Evolutionary conservation across 2,113 vertebrate genomes (phyloP).

Genomic region (Pelmatolapia mariae): DNA sequence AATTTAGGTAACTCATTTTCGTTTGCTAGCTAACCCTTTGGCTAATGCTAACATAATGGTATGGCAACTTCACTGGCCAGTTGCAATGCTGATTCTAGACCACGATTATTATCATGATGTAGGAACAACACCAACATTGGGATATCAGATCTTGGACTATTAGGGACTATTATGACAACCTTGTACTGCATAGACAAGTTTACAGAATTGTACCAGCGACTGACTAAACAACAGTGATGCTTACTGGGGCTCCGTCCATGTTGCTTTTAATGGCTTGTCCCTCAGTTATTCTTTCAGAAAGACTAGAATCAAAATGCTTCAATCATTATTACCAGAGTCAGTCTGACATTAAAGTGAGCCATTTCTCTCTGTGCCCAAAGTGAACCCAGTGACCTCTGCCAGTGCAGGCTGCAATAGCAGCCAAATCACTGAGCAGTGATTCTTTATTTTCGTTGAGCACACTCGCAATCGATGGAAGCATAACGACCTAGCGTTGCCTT

Average conservation of each 20-base stretch:
- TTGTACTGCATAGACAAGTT: background rate
- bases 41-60: background rate
- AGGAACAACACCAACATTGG: background rate
- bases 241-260: background rate
- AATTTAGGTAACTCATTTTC: background rate
- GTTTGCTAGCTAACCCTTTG: background rate
- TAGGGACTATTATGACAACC: background rate
- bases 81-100: background rate
- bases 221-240: background rate
- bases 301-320: background rate
- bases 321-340: background rate
- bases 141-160: background rate
- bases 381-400: constrained; percentile 43
- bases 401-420: constrained; percentile 7
- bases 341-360: constrained; percentile 16
- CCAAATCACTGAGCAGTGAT: constrained; percentile 9
- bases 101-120: background rate
- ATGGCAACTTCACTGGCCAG: background rate
- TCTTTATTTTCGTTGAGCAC: constrained; percentile 1
- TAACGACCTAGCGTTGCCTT: constrained; percentile 16
- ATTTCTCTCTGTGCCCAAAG: constrained; percentile 7
- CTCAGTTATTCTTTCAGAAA: background rate
- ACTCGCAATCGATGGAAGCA: constrained; percentile 9
- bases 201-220: background rate
- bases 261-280: background rate